A percentile compares a stretch with the other conserved stretches of the same genome.
Conservation (phyloP, 2,797 vertebrate genomes). For the Arnoldichthys spilopterus region DNA sequence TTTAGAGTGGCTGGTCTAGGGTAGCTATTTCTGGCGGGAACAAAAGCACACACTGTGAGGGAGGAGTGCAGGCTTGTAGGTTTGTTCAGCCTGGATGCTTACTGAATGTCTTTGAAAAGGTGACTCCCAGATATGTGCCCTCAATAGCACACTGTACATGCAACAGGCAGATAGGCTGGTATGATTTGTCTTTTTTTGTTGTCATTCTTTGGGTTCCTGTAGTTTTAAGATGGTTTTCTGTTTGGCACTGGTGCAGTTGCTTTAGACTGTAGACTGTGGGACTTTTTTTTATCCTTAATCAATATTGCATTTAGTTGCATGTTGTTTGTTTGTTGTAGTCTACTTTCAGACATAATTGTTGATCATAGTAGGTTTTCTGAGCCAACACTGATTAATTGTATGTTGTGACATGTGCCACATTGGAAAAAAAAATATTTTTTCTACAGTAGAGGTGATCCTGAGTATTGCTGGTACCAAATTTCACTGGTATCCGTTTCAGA, state of each 20-base stretch:
- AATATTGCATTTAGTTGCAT: not conserved
- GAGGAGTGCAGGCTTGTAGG: slow-evolving; percentile 1
- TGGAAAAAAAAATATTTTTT: too few relatives aligned
- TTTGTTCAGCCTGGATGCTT: not conserved
- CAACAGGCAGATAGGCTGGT: not conserved
- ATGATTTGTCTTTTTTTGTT: not conserved
- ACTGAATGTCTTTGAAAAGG: slow-evolving; percentile 3
- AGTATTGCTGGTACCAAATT: too few relatives aligned
- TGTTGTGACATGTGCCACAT: too few relatives aligned
- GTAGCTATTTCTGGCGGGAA: slow-evolving; percentile 22
- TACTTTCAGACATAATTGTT: not conserved
- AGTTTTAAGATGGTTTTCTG: not conserved
- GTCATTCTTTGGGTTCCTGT: too few relatives aligned
- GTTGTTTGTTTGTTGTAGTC: not conserved
- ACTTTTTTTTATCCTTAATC: not conserved
- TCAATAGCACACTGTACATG: not conserved
- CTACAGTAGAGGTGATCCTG: too few relatives aligned
- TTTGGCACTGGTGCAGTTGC: not conserved
- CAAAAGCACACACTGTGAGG: not conserved
- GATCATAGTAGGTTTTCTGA: not conserved
- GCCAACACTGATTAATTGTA: too few relatives aligned
- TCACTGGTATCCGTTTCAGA: too few relatives aligned
- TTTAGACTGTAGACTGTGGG: too few relatives aligned
- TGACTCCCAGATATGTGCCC: not conserved
- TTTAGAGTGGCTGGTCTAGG: slow-evolving; percentile 47